phyloP scores from a whole-genome alignment of 2,113 vertebrate genomes.

The Formicarius rufipectus region DNA sequence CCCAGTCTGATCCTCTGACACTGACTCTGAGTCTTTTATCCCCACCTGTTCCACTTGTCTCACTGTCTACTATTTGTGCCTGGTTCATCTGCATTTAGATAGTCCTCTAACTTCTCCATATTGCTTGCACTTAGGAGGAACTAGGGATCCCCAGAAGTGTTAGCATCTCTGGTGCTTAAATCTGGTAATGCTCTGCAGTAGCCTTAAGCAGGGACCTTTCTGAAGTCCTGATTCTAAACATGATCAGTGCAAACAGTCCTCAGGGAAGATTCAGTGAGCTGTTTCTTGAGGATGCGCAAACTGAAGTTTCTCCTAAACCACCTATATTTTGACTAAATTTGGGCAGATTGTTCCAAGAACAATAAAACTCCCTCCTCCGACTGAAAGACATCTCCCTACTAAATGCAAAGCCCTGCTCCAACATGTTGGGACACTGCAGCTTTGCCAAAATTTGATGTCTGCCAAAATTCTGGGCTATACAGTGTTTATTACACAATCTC shows the following conservation, averaged over 20 bases:
- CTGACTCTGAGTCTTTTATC: not conserved
- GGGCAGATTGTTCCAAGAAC: not conserved
- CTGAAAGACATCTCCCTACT: not conserved
- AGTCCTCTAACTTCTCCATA: not conserved
- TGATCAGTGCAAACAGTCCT: not conserved
- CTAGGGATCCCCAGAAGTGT: not conserved
- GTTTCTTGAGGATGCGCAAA: not conserved
- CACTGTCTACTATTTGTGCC: not conserved
- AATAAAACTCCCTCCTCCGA: not conserved
- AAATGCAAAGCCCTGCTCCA: not conserved
- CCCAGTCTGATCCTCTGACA: not conserved
- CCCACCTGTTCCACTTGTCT: not conserved
- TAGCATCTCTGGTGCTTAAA: not conserved
- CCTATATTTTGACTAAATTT: conserved; percentile 13
- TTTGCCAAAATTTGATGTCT: not conserved
- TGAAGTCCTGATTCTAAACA: not conserved
- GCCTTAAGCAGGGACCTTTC: not conserved
- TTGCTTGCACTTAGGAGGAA: not conserved
- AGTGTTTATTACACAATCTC: not conserved
- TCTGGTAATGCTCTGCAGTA: not conserved
- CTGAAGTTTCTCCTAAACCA: conserved; percentile 36
- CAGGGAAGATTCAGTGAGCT: not conserved
- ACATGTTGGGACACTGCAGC: not conserved
- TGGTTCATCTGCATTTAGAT: not conserved
- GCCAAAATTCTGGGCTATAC: conserved; percentile 12